phyloP scores from a whole-genome alignment of 2,113 vertebrate genomes.

The Grantiella picta region DNA sequence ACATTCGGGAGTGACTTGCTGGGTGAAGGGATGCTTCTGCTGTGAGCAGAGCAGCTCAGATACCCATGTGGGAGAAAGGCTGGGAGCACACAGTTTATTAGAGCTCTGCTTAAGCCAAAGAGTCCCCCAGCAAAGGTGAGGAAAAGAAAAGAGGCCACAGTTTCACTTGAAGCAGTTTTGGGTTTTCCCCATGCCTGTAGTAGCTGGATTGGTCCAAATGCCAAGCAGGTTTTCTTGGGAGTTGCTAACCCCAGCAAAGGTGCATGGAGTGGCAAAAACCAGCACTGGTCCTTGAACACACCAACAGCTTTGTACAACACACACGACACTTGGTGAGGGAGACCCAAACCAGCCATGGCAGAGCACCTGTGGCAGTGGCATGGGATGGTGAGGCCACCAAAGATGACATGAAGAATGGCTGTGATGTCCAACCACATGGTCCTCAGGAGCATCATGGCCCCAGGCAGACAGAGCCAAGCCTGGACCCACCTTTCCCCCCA shows the following conservation, averaged over 20 bases:
- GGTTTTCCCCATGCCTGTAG: background rate
- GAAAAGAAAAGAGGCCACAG: background rate
- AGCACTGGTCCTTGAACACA: background rate
- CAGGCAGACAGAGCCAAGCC: background rate
- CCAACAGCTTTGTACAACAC: background rate
- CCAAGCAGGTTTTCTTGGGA: background rate
- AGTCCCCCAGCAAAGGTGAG: background rate
- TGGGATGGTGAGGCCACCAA: background rate
- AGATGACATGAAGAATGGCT: accelerated
- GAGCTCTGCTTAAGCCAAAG: background rate
- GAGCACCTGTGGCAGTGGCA: background rate
- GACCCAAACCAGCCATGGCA: background rate
- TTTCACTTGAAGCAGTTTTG: background rate
- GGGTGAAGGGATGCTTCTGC: background rate
- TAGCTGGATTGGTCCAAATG: background rate
- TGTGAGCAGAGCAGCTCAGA: accelerated
- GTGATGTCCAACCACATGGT: background rate
- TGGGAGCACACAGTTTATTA: conserved; percentile 1
- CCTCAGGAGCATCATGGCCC: background rate
- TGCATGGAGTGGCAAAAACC: background rate
- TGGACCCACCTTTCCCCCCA: background rate
- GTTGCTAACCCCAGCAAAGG: background rate
- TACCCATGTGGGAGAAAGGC: background rate
- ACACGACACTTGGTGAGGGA: accelerated
- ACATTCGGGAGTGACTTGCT: accelerated